Evolutionary conservation across 2,888 invertebrate genomes (phyloP), one percentile per base, ranked within the genome.

Genomic region (Eudasyphora cyanicolor): DNA sequence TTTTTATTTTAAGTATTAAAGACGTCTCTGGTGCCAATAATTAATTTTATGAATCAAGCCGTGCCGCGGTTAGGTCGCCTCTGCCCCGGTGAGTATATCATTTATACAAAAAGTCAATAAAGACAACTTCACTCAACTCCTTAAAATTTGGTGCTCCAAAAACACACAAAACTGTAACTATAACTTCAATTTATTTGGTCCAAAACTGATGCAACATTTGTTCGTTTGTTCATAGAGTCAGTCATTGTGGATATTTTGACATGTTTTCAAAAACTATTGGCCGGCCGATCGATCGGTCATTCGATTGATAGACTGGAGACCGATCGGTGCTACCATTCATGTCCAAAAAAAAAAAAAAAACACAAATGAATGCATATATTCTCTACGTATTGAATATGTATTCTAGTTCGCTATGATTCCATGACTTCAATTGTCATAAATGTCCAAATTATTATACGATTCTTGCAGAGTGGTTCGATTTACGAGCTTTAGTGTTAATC

Each of bases 381-480:
- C n/a, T n/a, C n/a, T n/a, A n/a, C n/a, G n/a, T n/a, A n/a, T n/a
- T n/a, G n/a, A n/a, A 60, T 60, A 38, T 17, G 3, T 35, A n/a
- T 57, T 57, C 57, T 57, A 27, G 57, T 57, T 27, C n/a, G n/a
- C n/a, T n/a, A 10, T 27, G 24, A 67, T 67, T n/a, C n/a, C 35
- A 38, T 67, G n/a, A 19, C 38, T 67, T 67, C 67, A 42, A 42
- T 42, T 42, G 17, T 67, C 67, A 42, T 57, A 57, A 57, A 57
- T 14, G 57, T 57, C 67, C 38, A 42, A 38, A 24, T 24, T 24
- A 67, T 42, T n/a, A 2, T 42, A 35, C 19, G 19, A 62, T 64
- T 38, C 7, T 1, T 35, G 17, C 2, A 1, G 35, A 17, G 38
- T 42, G 27, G 10, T 1, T 67, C 21, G 35, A 14, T 17, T 35